Base-by-base conservation (phyloP, 2,113 vertebrate species). In the Pipa parva region DNA sequence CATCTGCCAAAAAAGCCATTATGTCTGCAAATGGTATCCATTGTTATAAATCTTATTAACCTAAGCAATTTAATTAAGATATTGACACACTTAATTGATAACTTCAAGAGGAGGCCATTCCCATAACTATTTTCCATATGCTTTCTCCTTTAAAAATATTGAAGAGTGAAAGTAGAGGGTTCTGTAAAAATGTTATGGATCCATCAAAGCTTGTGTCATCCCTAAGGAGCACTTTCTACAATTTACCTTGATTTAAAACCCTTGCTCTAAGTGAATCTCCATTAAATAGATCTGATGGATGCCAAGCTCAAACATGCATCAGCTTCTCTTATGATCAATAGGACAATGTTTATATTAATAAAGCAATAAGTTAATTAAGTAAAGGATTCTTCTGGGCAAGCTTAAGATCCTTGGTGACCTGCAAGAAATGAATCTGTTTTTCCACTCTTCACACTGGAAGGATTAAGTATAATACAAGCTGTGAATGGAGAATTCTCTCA, bases 21-120 rank as follows among this genome's bases (percentile, higher is more conserved):
- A 95, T 92, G 95, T 90, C 88, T 89, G 95, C 93, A 95, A 95
- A 93, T 90, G 87, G 88, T 90, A 93, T 93, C 91, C 93, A 92
- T 93, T 90, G 92, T 86, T 83, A 93, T 93, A 94, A 96, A 98
- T 97, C 93, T 92, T 88, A 92, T 97, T 97, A 93, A 87, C 84
- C 85, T 87, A 87, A 92, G 89, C 90, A 90, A 97, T 97, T 97
- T 97, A 93, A 98, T 97, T 97, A 96, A 93, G 85, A 89, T 97
- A 98, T 98, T 89, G 94, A 95, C 94, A 91, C 92, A 89, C 91
- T 92, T 97, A 97, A 97, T 97, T 95, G 95, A 97, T 97, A 93
- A 78, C 85, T 93, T 89, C 85, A 87, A 86, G 85, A 87, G 84
- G 81, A 88, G 87, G 80, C 81, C 87, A 82, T 93, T 92, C 95